phyloP scores from a whole-genome alignment of 1,140 invertebrate genomes.

The Trichonephila clavata region DNA sequence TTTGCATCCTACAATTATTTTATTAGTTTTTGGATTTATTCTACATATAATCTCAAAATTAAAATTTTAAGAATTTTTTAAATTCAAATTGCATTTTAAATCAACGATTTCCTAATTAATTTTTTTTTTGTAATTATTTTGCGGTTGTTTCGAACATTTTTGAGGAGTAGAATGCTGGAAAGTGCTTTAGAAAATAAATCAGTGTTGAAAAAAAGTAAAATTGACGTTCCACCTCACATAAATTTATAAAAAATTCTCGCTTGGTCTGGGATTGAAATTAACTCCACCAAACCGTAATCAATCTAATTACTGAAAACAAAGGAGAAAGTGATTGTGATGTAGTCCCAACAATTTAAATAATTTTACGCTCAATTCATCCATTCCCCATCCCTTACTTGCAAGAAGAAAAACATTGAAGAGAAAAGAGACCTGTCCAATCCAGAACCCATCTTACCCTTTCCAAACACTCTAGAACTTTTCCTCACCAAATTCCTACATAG shows the following conservation, averaged over 20 bases:
- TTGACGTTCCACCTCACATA: neutral
- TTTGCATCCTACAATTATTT: no score
- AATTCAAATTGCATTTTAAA: no score
- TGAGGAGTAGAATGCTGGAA: no score
- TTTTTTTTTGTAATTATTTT: no score
- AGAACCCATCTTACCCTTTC: neutral
- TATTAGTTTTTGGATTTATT: no score
- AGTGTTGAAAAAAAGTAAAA: no score
- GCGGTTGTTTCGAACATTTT: no score
- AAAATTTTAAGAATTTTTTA: no score
- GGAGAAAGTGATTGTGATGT: no score
- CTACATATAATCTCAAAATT: no score
- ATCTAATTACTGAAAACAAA: neutral
- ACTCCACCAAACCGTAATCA: neutral
- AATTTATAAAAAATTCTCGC: neutral
- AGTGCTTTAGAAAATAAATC: no score
- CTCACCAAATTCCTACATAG: slow-evolving; percentile 19
- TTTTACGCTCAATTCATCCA: neutral
- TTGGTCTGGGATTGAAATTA: neutral
- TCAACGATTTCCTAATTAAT: no score
- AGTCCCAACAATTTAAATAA: slow-evolving; percentile 11
- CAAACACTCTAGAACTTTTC: neutral
- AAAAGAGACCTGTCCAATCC: neutral
- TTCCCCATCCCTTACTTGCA: neutral
- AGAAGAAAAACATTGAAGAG: neutral